Evolutionary conservation across 2,888 invertebrate genomes (phyloP).

Genomic region (Nomada hirtipes): DNA sequence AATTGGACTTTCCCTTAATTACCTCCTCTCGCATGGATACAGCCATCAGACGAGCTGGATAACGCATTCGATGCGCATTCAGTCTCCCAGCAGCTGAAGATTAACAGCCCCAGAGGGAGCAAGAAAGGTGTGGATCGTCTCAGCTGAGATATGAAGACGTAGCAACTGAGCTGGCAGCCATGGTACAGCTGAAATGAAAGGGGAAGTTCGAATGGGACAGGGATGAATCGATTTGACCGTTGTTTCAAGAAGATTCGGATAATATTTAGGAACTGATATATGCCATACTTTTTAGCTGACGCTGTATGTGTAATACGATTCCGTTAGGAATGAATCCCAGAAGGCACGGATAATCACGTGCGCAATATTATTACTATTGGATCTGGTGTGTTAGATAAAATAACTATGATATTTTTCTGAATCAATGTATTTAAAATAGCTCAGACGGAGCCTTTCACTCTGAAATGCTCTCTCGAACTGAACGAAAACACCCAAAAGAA

Average conservation of each 20-base stretch:
- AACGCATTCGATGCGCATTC: slow-evolving; percentile 54
- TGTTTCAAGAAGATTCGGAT: neutral
- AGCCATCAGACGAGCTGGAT: slow-evolving; percentile 40
- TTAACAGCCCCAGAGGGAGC: slow-evolving; percentile 45
- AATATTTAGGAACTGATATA: too few relatives aligned
- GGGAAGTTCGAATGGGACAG: neutral
- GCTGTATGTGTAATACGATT: too few relatives aligned
- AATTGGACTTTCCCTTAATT: slow-evolving; percentile 58
- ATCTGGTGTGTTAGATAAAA: too few relatives aligned
- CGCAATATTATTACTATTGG: too few relatives aligned
- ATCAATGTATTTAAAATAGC: too few relatives aligned
- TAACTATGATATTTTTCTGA: too few relatives aligned
- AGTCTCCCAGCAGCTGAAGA: slow-evolving; percentile 33
- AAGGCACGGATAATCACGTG: too few relatives aligned
- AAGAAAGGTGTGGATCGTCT: slow-evolving; percentile 48
- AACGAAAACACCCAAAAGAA: too few relatives aligned
- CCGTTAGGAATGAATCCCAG: too few relatives aligned
- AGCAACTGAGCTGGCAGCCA: slow-evolving; percentile 30
- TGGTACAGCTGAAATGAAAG: slow-evolving; percentile 4
- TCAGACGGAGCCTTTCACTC: too few relatives aligned
- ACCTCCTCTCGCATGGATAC: slow-evolving; percentile 34
- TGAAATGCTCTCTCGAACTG: too few relatives aligned
- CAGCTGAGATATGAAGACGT: slow-evolving; percentile 42
- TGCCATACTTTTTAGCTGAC: too few relatives aligned
- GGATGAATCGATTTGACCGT: neutral